Percentiles rank a stretch among this genome's conserved stretches.
phyloP scores from a whole-genome alignment of 2,888 invertebrate species.

The Auanema freiburgensis region DNA sequence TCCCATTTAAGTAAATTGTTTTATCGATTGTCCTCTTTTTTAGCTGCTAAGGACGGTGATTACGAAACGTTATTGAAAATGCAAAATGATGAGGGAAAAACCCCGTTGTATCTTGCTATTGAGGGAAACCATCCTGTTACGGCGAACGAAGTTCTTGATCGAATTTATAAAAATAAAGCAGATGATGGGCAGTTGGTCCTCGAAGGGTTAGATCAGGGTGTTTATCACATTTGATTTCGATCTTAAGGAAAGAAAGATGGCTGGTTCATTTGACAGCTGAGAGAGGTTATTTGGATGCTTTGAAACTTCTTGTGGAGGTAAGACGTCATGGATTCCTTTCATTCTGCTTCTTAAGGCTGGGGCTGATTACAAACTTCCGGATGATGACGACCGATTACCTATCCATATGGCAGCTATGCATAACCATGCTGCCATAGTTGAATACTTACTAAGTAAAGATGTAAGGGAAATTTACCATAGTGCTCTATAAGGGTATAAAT shows the following conservation, averaged over 20 bases:
- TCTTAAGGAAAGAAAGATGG: slow-evolving; percentile 11
- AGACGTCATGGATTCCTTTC: slow-evolving; percentile 10
- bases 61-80: slow-evolving; percentile 2
- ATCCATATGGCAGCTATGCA: slow-evolving; percentile 39
- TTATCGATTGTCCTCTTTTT: neutral
- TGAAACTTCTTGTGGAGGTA: slow-evolving; percentile 27
- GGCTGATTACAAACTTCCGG: slow-evolving; percentile 20
- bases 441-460: slow-evolving; percentile 28
- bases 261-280: slow-evolving; percentile 38
- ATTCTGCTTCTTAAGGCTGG: neutral
- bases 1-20: neutral
- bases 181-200: slow-evolving; percentile 19
- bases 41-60: neutral
- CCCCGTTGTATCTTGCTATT: slow-evolving; percentile 37
- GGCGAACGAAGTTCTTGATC: slow-evolving; percentile 23
- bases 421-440: slow-evolving; percentile 32
- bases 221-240: too few species aligned
- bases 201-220: slow-evolving; percentile 2
- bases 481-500: neutral
- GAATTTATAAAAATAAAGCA: slow-evolving; percentile 19
- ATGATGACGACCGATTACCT: slow-evolving; percentile 26
- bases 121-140: slow-evolving; percentile 43
- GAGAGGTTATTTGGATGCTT: slow-evolving; percentile 32
- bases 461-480: slow-evolving; percentile 17
- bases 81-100: slow-evolving; percentile 40